phyloP scores from a whole-genome alignment of 2,888 invertebrate species.

The Nymphalis urticae region DNA sequence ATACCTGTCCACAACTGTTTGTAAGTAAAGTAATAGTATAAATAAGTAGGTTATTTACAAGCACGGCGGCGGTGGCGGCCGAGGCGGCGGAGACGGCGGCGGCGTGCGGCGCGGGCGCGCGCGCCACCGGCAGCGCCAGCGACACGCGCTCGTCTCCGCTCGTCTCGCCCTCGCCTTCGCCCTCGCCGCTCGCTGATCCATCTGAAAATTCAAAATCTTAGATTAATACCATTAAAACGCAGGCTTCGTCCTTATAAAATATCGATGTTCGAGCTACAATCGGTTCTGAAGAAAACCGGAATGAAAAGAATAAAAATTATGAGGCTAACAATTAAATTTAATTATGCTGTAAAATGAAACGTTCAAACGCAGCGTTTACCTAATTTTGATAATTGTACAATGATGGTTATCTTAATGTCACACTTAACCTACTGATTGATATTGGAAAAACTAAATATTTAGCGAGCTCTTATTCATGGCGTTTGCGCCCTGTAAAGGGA shows the following conservation, averaged over 20 bases:
- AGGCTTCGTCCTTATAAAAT: background rate
- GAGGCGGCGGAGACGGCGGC: conserved; percentile 50
- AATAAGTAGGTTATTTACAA: conserved; percentile 32
- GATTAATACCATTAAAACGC: background rate
- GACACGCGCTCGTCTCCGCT: conserved; percentile 71
- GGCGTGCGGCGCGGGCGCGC: conserved; percentile 44
- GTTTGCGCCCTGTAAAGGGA: conserved; percentile 15
- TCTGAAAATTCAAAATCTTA: conserved; percentile 49
- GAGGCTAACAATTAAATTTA: too few species aligned
- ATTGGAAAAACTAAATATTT: background rate
- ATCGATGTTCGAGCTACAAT: too few species aligned
- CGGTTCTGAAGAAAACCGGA: too few species aligned
- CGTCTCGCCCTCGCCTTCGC: conserved; percentile 58
- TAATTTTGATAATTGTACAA: too few species aligned
- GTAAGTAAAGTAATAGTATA: background rate
- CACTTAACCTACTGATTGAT: background rate
- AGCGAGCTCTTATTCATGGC: background rate
- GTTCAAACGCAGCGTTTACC: too few species aligned
- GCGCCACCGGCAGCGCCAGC: conserved; percentile 53
- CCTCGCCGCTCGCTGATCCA: conserved; percentile 75
- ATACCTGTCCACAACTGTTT: background rate
- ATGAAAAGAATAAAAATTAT: too few species aligned
- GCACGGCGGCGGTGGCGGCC: conserved; percentile 43
- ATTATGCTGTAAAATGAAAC: too few species aligned
- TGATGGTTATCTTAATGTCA: too few species aligned